Base-by-base conservation (phyloP, 2,888 invertebrate species). In the Morpho deidamia region DNA sequence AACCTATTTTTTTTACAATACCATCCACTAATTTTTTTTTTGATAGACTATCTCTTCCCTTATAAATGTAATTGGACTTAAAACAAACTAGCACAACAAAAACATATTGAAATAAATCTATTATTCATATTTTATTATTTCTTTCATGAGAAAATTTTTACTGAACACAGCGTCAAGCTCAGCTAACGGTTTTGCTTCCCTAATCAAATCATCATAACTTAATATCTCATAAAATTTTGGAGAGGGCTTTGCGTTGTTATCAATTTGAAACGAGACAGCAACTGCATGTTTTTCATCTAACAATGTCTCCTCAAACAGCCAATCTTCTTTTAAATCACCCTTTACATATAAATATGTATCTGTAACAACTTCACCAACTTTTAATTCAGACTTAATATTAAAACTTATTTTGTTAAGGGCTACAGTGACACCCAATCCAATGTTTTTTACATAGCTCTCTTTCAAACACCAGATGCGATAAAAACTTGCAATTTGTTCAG, bases 381-480 rank as follows among this genome's bases (percentile, higher is more conserved):
- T 71, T 57, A 94, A 74, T 35, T 82, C 83, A 1, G 93, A 92
- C 55, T 91, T 90, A 11, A 95, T 82, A 48, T 90, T 76, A 80
- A 98, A 99, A 81, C 93, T 94, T 40, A 98, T 91, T 63, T 94
- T 91, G 63, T 92, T 88, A 43, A 99, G 89, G 68, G 95, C 93
- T 60, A 95, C 88, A 0, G 94, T 94, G 51, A 99, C 93, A 34
- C 98, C 98, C 23, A 94, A 87, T 12, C 98, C 98, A 51, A 94
- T 90, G 60, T 98, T 97, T 84, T 99, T 99, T 0, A 97, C 95
- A 75, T 97, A 97, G 74, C 97, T 95, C 78, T 99, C 98, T 81
- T 99, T 99, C 46, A 99, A 87, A 67, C 97, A 95, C 98, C 99
- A 99, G 70, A 95, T 91, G 58, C 98, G 91, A 78, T 95, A 97